Evolutionary conservation across 2,888 invertebrate genomes (phyloP), one percentile per base, ranked within the genome.

Genomic region (Resseliella maxima): DNA sequence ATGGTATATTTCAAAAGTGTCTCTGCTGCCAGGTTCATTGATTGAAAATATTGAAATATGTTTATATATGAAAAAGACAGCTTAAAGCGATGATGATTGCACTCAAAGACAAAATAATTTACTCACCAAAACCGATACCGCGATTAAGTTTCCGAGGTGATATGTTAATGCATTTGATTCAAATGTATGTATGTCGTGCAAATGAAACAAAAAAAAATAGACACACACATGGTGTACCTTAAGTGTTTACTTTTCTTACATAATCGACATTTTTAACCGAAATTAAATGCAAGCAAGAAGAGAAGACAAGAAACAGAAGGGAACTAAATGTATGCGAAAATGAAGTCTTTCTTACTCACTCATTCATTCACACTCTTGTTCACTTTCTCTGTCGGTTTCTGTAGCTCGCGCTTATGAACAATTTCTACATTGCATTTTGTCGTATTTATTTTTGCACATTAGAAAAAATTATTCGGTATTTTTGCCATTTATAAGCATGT

Each of bases 221-320:
- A 31, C 72, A 59, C 24, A 8, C 24, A 27, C 27, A 35, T 72
- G 12, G 72, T 31, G 0, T 31, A 72, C n/a, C n/a, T 72, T 31
- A 10, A 12, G 72, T 72, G n/a, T 72, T 72, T 72, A 72, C 72
- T 31, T 21, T 72, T 72, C 72, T 72, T 72, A 72, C 72, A 72
- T 72, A 72, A 72, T 12, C 5, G 6, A 3, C 12, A 31, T 15
- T 72, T 72, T 72, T 72, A 12, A 31, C 35, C 72, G 72, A 72
- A 72, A 72, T 35, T 12, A 27, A 31, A 41, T 8, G n/a, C n/a
- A n/a, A n/a, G n/a, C n/a, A 8, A 41, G 41, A 41, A 41, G 41
- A 41, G 41, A 41, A 41, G n/a, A n/a, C n/a, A n/a, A n/a, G n/a
- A 41, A 41, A 41, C 41, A 41, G 12, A 5, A 41, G 41, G 6